These are phyloP conservation scores for Nephrotoma appendiculata DNA, from an alignment of 2,888 invertebrate genomes.

Conservation along the genomic window DNA sequence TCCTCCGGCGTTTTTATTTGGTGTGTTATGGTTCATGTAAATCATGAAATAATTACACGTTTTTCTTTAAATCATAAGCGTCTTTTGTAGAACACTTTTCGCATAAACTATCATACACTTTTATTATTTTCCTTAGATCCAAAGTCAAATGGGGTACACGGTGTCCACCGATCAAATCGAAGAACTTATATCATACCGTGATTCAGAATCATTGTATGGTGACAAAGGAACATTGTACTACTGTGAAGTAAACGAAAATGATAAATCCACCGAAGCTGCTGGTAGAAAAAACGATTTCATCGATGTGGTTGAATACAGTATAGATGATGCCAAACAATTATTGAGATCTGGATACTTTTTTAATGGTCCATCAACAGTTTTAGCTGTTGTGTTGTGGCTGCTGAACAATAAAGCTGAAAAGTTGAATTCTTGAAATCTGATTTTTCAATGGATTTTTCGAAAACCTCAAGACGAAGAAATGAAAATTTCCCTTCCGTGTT, in stretches of 20 bases:
- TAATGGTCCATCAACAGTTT: conserved; percentile 59
- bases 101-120: too few species aligned
- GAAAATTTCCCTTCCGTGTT: too few species aligned
- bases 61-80: too few species aligned
- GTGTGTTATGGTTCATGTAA: conserved; percentile 62
- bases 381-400: conserved; percentile 72
- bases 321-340: conserved; percentile 50
- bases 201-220: conserved; percentile 66
- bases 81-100: too few species aligned
- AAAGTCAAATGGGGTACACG: conserved; percentile 91
- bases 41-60: too few species aligned
- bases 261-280: conserved; percentile 60
- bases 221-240: conserved; percentile 75
- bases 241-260: conserved; percentile 75
- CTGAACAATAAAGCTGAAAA: conserved; percentile 40
- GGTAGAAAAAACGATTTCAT: conserved; percentile 81
- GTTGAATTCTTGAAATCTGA: background rate
- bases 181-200: conserved; percentile 53
- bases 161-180: conserved; percentile 51
- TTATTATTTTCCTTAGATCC: conserved; percentile 23
- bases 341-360: conserved; percentile 42
- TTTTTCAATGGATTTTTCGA: too few species aligned
- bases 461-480: too few species aligned
- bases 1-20: conserved; percentile 66
- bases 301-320: conserved; percentile 71